Base-by-base conservation (phyloP, 2,797 vertebrate species). In the Tragelaphus eurycerus region DNA sequence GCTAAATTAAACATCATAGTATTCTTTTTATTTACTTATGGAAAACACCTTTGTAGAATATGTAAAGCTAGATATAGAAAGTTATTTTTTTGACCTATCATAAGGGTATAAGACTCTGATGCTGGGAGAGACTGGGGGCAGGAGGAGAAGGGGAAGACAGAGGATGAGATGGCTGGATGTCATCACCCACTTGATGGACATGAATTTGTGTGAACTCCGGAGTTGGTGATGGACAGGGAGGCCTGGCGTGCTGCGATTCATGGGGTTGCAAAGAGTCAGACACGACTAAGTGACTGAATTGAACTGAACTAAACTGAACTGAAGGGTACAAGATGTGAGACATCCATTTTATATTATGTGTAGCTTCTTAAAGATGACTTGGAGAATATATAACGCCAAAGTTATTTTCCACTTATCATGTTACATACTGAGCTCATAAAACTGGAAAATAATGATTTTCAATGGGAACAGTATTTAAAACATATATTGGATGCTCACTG, bases 371-470 rank as follows among this genome's bases (percentile, higher is more conserved):
- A 98, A 97, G 83, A 95, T 74, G 93, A 50, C 43, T 97, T 98
- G 95, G 95, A 97, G 85, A 95, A 98, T 96, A 97, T 93, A 9
- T 13, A 98, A 97, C 96, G 79, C 43, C 98, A 98, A 98, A 97
- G 46, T 95, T 98, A 98, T 98, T 97, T 98, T 97, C 57, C 71
- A 96, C 93, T 97, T 97, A 97, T 46, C 89, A 83, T 94, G 92
- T 95, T 86, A 92, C 50, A 96, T 93, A 87, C 52, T 93, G 54
- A 81, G 84, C 29, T 97, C 1, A 97, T 82, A 97, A 97, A 98
- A 97, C 64, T 87, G 31, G 92, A 96, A 97, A 98, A 97, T 98
- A 97, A 96, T 97, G 96, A 96, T 97, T 98, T 98, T 98, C 89
- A 98, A 87, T 84, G 94, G 14, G 11, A 59, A 97, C 17, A 97